These are phyloP conservation scores for Cyanistes caeruleus DNA, from an alignment of 2,113 vertebrate genomes.

Conservation along the genomic window DNA sequence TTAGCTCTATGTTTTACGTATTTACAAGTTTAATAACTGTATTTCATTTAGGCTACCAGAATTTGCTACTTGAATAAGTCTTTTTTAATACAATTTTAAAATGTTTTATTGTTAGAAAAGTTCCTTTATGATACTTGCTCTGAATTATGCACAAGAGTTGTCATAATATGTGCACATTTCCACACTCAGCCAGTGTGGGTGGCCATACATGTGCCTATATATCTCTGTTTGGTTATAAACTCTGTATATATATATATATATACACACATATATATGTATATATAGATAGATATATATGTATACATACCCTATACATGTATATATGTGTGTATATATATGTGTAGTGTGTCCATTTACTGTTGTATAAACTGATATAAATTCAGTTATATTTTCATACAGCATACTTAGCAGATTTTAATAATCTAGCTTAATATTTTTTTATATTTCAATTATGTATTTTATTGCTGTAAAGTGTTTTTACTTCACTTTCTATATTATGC, in stretches of 20 bases:
- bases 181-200: not conserved
- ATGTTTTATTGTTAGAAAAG: not conserved
- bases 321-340: not conserved
- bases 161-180: not conserved
- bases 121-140: not conserved
- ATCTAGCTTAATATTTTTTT: not conserved
- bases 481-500: fast-evolving
- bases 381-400: not conserved
- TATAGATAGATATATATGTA: no score
- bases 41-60: not conserved
- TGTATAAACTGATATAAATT: not conserved
- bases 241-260: no score
- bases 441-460: not conserved
- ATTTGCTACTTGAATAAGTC: not conserved
- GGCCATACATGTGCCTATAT: no score
- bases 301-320: not conserved
- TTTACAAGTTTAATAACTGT: not conserved
- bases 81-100: fast-evolving
- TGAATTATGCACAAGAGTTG: not conserved
- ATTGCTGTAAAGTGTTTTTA: not conserved
- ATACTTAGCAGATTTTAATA: not conserved
- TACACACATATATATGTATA: no score
- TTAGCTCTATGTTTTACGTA: not conserved
- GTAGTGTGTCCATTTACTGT: not conserved
- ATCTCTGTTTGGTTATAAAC: not conserved